Base-by-base conservation (phyloP, 1,140 invertebrate genomes). In the Listronotus oregonensis region DNA sequence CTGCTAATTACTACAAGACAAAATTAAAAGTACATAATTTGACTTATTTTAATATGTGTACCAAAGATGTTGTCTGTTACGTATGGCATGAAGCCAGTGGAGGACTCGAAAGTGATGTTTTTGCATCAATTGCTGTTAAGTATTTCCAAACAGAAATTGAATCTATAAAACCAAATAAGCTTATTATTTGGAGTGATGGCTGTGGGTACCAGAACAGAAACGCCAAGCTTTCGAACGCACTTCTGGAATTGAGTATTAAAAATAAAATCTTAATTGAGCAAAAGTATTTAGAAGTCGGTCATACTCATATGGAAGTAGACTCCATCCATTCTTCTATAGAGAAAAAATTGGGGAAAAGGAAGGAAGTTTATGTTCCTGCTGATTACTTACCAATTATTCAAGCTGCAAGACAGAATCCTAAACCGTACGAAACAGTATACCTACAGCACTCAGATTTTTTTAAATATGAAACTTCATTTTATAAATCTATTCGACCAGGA, bases 161-260 rank as follows among this genome's bases (percentile, higher is more conserved):
- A n/a, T 18, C 0, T 14, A 9, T 32, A 4, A 31, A 11, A 31
- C 51, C n/a, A 49, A 51, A 32, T n/a, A 59, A 64, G 51, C 44
- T 55, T 15, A 31, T 68, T 14, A 59, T 68, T 44, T 68, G 47
- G 46, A 68, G 62, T 34, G 62, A 60, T 43, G 49, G 67, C 1
- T 65, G 67, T 56, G 40, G 39, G 7, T 68, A 70, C 18, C 66
- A 69, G 66, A 70, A 69, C 42, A 64, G 74, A 9, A 68, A 60
- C n/a, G 70, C 64, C 34, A 70, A 69, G 59, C 65, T 76, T n/a
- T 49, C 46, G 6, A 72, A 71, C 67, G 69, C 64, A 32, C 49
- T 74, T 21, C 15, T 61, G n/a, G 40, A 54, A 40, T 61, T 68
- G 32, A n/a, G n/a, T n/a, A n/a, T n/a, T n/a, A n/a, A n/a, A n/a